Conservation (phyloP, 2,888 invertebrate genomes). For the Homarus gammarus region DNA sequence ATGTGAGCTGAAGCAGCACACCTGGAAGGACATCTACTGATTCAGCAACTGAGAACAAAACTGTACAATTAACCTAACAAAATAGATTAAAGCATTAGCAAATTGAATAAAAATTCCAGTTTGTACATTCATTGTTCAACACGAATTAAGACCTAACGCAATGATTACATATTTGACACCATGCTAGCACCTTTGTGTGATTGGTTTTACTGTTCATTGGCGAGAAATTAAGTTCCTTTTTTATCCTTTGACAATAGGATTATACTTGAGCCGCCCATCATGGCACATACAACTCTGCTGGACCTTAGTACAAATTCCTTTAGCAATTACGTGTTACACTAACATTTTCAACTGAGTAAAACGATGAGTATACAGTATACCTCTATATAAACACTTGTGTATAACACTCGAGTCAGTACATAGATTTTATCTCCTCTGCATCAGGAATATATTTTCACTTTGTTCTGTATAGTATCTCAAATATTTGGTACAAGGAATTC, state of each 20-base stretch:
- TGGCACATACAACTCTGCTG: background rate
- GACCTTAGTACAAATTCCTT: background rate
- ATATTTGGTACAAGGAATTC: background rate
- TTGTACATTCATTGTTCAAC: slow-evolving; percentile 49
- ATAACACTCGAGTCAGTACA: background rate
- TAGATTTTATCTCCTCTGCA: background rate
- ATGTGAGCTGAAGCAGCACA: background rate
- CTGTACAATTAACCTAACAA: slow-evolving; percentile 42
- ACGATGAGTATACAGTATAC: background rate
- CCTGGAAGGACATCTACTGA: slow-evolving; percentile 25
- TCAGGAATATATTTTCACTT: background rate
- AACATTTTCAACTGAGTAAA: background rate
- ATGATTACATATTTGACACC: slow-evolving; percentile 32
- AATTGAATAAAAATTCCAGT: slow-evolving; percentile 45
- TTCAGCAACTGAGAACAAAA: slow-evolving; percentile 48
- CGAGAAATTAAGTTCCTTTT: background rate
- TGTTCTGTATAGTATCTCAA: background rate
- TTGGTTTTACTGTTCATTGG: background rate
- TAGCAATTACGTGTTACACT: background rate
- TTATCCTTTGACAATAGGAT: background rate
- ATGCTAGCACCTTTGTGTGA: slow-evolving; percentile 34
- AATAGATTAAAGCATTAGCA: slow-evolving; percentile 53
- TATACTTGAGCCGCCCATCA: background rate
- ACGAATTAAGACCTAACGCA: background rate
- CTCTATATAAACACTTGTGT: background rate